Conservation (phyloP, 53 echinoderm and acorn worm species). For the Arbacia lixula region DNA sequence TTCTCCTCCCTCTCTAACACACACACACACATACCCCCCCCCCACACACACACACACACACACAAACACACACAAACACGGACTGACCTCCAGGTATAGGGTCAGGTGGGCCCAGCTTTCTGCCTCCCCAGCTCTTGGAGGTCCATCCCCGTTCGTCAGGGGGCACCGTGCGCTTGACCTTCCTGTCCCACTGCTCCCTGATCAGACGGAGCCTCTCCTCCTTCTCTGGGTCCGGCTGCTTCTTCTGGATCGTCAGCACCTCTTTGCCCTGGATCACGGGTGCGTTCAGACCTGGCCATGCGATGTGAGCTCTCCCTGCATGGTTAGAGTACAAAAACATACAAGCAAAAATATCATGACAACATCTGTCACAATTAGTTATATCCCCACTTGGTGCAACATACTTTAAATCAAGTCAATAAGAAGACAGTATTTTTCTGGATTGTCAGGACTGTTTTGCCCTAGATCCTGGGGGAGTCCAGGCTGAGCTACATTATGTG, state of each 20-base stretch:
- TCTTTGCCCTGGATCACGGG: slow-evolving; percentile 73
- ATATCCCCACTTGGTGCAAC: no score
- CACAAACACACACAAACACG: no score
- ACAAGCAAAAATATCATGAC: no score
- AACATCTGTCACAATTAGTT: no score
- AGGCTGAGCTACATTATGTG: slow-evolving; percentile 89
- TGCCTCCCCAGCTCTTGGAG: slow-evolving; percentile 94
- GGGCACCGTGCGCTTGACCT: slow-evolving; percentile 70
- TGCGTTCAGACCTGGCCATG: slow-evolving; percentile 94
- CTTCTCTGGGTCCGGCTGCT: slow-evolving; percentile 78
- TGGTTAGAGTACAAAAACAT: background rate
- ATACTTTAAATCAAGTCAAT: no score
- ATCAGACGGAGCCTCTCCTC: slow-evolving; percentile 75
- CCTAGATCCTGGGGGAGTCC: slow-evolving; percentile 76
- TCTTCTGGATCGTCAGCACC: slow-evolving; percentile 70
- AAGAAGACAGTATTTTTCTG: slow-evolving; percentile 63
- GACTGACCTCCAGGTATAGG: slow-evolving; percentile 92
- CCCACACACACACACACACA: no score
- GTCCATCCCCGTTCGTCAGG: slow-evolving; percentile 96
- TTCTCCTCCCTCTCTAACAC: no score
- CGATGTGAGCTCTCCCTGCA: slow-evolving; percentile 73
- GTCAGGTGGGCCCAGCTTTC: slow-evolving; percentile 88
- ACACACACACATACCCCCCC: no score
- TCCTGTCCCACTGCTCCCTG: slow-evolving; percentile 85
- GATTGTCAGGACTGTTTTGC: slow-evolving; percentile 67